Percentiles rank a stretch among this genome's conserved stretches.
These are phyloP conservation scores for Corynorhinus townsendii DNA, from an alignment of 2,113 vertebrate species.

Conservation along the genomic window DNA sequence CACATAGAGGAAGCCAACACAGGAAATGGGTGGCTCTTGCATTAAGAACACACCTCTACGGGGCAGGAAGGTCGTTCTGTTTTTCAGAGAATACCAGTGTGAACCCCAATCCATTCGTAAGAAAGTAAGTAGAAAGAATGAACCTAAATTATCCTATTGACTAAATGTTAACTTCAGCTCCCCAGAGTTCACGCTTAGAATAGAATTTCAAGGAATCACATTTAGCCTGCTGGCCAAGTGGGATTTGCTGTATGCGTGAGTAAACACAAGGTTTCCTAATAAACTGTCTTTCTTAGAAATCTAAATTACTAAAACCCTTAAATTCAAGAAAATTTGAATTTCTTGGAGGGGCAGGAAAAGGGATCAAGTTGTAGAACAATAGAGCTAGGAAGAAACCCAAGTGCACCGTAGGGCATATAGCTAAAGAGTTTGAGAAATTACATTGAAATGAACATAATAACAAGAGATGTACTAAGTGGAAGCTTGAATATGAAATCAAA, in stretches of 20 bases:
- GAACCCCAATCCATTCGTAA: background rate
- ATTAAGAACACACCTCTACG: background rate
- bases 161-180: slow-evolving; percentile 3
- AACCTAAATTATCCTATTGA: background rate
- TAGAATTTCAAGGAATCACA: slow-evolving; percentile 36
- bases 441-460: slow-evolving; percentile 38
- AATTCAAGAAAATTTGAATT: slow-evolving; percentile 16
- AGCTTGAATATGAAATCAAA: slow-evolving; percentile 51
- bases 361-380: background rate
- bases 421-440: slow-evolving; percentile 2
- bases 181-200: background rate
- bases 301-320: background rate
- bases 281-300: slow-evolving; percentile 50
- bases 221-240: background rate
- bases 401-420: background rate
- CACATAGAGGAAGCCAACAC: background rate
- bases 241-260: background rate
- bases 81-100: background rate
- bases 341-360: slow-evolving; percentile 17
- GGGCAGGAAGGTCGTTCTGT: background rate
- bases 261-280: slow-evolving; percentile 49
- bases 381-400: background rate
- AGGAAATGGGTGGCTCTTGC: background rate
- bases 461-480: background rate
- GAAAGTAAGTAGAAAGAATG: background rate